Base-by-base conservation (phyloP, 1,140 invertebrate species). In the Lutraria rhynchaena region DNA sequence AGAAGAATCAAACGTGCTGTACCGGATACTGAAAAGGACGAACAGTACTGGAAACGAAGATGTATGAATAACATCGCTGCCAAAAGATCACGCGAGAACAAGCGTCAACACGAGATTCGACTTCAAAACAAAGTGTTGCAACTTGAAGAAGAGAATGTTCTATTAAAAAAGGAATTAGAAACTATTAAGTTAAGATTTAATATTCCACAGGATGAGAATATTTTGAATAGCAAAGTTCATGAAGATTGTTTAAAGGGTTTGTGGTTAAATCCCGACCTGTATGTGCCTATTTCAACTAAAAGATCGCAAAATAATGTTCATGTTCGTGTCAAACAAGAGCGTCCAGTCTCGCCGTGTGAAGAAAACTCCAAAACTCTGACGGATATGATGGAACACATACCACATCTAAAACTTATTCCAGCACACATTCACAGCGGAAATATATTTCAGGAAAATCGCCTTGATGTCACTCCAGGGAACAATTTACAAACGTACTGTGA, bases 11-110 rank as follows among this genome's bases (percentile, higher is more conserved):
- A 89, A 71, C 46, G 86, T 13, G 35, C 75, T 13, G 98, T 98
- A 57, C 98, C 98, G 0, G 97, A 98, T 87, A 97, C 95, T 90
- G 98, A 98, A 89, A 99, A 99, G 90, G 98, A 99, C 86, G 97
- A 98, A 86, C 97, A 96, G 88, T 99, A 99, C 92, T 99, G 98
- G 98, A 97, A 99, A 92, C 94, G 97, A 35, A 94, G 98, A 51
- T 94, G 97, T 61, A 94, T 97, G 17, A 99, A 99, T 93, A 99
- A 99, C 92, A 97, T 98, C 91, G 74, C 82, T 17, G 82, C 82
- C 7, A 83, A 83, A 24, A 83, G 60, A 44, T 83, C 82, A 22
- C 67, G 82, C 2, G 82, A 83, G n/a, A 74, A 74, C 35, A 83
- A 67, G 41, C 41, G 75, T 44, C 35, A 63, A n/a, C 17, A 65